Percentiles rank a stretch among this genome's conserved stretches.
These are phyloP conservation scores for Lydus trimaculatus DNA, from an alignment of 2,888 invertebrate species.

Conservation along the genomic window DNA sequence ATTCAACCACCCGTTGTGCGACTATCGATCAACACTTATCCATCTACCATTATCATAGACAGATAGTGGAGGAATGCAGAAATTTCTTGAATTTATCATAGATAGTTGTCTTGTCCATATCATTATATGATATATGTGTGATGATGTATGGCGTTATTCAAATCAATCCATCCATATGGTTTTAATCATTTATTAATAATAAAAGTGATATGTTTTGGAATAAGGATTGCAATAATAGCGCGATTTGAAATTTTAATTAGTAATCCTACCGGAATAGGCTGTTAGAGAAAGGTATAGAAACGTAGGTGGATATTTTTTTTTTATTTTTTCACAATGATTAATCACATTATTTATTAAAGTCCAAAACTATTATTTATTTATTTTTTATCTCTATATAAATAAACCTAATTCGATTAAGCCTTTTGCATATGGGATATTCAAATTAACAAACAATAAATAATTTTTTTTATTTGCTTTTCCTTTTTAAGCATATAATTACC, in stretches of 20 bases:
- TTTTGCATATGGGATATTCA: background rate
- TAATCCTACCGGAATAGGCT: background rate
- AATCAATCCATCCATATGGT: constrained; percentile 22
- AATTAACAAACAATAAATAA: background rate
- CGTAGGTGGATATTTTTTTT: constrained; percentile 1
- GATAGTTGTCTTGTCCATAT: constrained; percentile 34
- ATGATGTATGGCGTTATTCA: constrained; percentile 38
- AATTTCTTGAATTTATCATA: constrained; percentile 17
- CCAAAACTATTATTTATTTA: background rate
- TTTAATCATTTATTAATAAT: background rate
- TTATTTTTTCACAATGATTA: constrained; percentile 3
- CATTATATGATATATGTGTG: constrained; percentile 30
- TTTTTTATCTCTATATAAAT: background rate
- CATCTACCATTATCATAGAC: constrained; percentile 38
- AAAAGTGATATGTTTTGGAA: background rate
- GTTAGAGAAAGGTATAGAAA: background rate
- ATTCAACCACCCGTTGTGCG: constrained; percentile 49
- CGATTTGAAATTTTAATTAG: constrained; percentile 8
- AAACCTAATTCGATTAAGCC: background rate
- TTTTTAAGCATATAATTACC: background rate
- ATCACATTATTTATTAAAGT: background rate
- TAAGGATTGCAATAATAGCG: background rate
- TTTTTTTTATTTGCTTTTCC: background rate
- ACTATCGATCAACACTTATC: constrained; percentile 53
- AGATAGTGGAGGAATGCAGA: constrained; percentile 31